Conservation (phyloP, 2,797 vertebrate species). For the Coregonus ussuriensis region DNA sequence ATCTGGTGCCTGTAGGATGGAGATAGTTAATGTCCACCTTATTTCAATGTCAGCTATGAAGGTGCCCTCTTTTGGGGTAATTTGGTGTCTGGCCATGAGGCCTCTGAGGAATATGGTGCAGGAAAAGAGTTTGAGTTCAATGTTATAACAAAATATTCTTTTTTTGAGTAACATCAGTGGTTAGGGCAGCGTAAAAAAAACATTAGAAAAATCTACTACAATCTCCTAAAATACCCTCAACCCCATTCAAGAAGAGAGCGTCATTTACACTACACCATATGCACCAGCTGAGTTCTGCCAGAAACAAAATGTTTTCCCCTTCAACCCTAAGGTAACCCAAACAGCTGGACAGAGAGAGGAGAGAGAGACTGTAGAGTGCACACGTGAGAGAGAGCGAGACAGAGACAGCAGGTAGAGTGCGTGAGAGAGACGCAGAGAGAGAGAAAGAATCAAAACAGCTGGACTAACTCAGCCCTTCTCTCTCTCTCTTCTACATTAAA, state of each 20-base stretch:
- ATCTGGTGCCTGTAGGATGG: slow-evolving; percentile 69
- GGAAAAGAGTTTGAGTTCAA: slow-evolving; percentile 26
- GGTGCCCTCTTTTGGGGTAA: slow-evolving; percentile 72
- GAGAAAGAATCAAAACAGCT: slow-evolving; percentile 56
- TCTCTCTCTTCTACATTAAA: slow-evolving; percentile 40
- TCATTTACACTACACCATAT: slow-evolving; percentile 44
- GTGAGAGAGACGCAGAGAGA: slow-evolving; percentile 41
- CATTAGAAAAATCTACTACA: slow-evolving; percentile 4
- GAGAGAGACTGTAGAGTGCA: not conserved
- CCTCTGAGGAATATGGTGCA: slow-evolving; percentile 44
- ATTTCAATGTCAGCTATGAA: slow-evolving; percentile 70
- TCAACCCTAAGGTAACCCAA: slow-evolving; percentile 46
- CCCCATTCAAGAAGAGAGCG: not conserved
- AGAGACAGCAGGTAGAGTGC: not conserved
- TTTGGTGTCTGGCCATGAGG: slow-evolving; percentile 23
- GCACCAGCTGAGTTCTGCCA: slow-evolving; percentile 56
- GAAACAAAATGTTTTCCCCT: slow-evolving; percentile 51
- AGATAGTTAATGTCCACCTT: slow-evolving; percentile 71
- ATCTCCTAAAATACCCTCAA: not conserved
- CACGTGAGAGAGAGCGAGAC: not conserved
- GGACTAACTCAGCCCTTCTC: slow-evolving; percentile 58
- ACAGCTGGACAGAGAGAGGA: not conserved
- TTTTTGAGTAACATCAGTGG: not conserved
- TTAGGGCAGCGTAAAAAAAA: not conserved
- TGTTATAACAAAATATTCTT: not conserved